phyloP scores from a whole-genome alignment of 1,140 invertebrate species.

The Andricus grossulariae region DNA sequence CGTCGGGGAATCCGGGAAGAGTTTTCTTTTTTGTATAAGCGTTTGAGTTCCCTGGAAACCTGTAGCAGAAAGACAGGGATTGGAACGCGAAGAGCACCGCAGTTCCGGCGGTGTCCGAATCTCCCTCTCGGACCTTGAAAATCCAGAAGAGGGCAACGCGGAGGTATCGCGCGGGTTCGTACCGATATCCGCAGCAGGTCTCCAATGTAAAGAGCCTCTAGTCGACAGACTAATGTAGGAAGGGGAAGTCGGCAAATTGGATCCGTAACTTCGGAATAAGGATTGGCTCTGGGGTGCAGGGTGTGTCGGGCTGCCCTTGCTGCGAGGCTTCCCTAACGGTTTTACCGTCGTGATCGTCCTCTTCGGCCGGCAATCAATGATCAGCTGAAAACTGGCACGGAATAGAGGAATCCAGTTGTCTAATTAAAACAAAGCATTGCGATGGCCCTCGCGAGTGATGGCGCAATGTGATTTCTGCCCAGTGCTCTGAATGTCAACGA shows the following conservation, averaged over 20 bases:
- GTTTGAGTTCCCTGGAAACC: too few species aligned
- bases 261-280: slow-evolving; percentile 88
- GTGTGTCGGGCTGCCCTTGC: slow-evolving; percentile 22
- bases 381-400: slow-evolving; percentile 10
- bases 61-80: slow-evolving; percentile 83
- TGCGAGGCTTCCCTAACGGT: neutral
- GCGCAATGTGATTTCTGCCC: slow-evolving; percentile 87
- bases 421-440: slow-evolving; percentile 79
- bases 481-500: slow-evolving; percentile 86
- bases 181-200: too few species aligned
- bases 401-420: neutral
- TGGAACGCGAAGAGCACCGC: slow-evolving; percentile 83
- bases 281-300: slow-evolving; percentile 55
- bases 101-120: slow-evolving; percentile 69
- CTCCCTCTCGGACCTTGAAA: too few species aligned
- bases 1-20: too few species aligned
- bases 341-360: slow-evolving; percentile 15
- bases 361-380: slow-evolving; percentile 30
- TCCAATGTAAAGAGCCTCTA: too few species aligned
- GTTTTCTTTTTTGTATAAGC: too few species aligned
- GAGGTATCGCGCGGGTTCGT: too few species aligned
- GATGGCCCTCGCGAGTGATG: slow-evolving; percentile 81
- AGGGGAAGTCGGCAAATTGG: slow-evolving; percentile 89
- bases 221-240: slow-evolving; percentile 64
- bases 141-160: too few species aligned